Evolutionary conservation across 1,140 invertebrate species (phyloP).

Genomic region (Grapholita molesta): DNA sequence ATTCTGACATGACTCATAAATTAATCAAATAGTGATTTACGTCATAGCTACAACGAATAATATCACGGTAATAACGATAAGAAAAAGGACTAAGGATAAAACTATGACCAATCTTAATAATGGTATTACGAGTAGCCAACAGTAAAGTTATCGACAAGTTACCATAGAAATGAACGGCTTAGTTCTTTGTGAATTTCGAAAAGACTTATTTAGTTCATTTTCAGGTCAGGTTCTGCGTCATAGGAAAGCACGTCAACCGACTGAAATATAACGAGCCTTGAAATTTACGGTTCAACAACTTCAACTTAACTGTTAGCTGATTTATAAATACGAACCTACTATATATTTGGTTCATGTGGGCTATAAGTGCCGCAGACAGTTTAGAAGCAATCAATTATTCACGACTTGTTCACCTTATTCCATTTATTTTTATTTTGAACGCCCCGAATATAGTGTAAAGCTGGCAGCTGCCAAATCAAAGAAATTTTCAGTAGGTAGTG

Average conservation of each 20-base stretch:
- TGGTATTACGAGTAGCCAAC: neutral
- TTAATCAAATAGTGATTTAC: neutral
- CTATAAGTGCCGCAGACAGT: neutral
- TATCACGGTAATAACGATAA: slow-evolving; percentile 7
- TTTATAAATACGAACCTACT: neutral
- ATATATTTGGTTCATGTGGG: neutral
- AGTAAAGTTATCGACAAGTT: neutral
- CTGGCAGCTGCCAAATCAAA: no score
- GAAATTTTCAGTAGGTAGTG: no score
- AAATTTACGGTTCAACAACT: neutral
- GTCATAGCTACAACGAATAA: neutral
- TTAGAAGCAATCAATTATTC: no score
- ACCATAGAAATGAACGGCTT: no score
- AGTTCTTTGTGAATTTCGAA: no score
- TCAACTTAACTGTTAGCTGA: neutral
- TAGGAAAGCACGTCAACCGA: neutral
- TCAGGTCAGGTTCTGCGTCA: no score
- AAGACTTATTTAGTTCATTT: no score
- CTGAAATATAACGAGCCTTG: neutral
- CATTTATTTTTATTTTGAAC: neutral
- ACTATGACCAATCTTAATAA: neutral
- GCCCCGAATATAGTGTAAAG: no score
- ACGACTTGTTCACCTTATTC: no score
- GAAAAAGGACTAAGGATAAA: neutral
- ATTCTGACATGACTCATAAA: neutral